Percentiles rank a stretch among this genome's conserved stretches.
Evolutionary conservation across 1,140 invertebrate species (phyloP).

Genomic region (Caerostris extrusa): DNA sequence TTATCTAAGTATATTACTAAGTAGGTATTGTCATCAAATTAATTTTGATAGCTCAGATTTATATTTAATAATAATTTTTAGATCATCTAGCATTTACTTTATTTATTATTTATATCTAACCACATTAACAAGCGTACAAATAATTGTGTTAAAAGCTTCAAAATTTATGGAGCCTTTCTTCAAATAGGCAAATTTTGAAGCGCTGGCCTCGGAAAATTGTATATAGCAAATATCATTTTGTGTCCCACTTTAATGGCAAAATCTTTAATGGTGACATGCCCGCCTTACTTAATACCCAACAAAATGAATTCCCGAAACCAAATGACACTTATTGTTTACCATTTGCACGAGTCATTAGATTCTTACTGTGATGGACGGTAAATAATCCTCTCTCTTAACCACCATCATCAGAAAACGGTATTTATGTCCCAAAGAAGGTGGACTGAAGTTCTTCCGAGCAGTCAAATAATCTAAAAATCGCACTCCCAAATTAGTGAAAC

Average conservation of each 20-base stretch:
- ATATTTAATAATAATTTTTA: too few relatives aligned
- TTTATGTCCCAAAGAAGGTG: constrained; percentile 4
- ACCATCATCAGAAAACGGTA: neutral
- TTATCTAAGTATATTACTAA: too few relatives aligned
- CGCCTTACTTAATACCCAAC: neutral
- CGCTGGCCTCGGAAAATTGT: neutral
- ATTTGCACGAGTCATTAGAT: neutral
- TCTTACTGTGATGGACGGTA: neutral
- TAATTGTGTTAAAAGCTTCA: too few relatives aligned
- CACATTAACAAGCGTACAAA: too few relatives aligned
- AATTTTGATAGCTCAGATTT: too few relatives aligned
- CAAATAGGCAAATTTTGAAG: too few relatives aligned
- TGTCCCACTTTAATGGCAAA: neutral
- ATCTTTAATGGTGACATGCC: neutral
- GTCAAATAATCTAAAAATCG: constrained; percentile 21
- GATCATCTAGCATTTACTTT: too few relatives aligned
- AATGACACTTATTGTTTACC: neutral
- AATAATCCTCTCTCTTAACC: neutral
- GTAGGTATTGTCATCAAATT: too few relatives aligned
- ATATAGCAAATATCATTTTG: neutral
- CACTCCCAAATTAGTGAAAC: constrained; percentile 23
- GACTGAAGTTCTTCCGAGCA: neutral
- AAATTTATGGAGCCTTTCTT: too few relatives aligned
- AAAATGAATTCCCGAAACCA: neutral
- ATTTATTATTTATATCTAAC: too few relatives aligned